A percentile compares a stretch with the other conserved stretches of the same genome.
Conservation (phyloP, 2,888 invertebrate species). For the Harpalus rufipes region DNA sequence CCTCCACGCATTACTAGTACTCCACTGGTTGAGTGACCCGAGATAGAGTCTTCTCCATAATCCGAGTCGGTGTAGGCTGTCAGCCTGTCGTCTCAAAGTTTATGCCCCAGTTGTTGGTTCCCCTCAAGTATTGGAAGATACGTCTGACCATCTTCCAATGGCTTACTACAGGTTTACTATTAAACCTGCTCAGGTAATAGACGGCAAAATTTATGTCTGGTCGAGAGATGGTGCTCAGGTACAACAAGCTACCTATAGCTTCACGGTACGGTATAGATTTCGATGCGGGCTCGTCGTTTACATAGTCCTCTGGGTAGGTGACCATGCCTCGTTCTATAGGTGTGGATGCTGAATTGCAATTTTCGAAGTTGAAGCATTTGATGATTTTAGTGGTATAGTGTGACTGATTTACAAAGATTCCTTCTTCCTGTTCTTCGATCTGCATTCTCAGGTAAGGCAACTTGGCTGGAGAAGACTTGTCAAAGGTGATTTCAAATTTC, state of each 20-base stretch:
- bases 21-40: conserved; percentile 71
- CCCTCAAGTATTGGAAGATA: conserved; percentile 70
- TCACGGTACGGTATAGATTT: conserved; percentile 62
- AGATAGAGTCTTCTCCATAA: conserved; percentile 68
- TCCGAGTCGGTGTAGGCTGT: conserved; percentile 68
- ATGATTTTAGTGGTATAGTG: conserved; percentile 69
- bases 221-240: too few species aligned
- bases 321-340: conserved; percentile 71
- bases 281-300: conserved; percentile 68
- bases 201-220: too few species aligned
- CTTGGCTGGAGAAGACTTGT: conserved; percentile 43
- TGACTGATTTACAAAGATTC: conserved; percentile 69
- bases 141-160: too few species aligned
- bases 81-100: conserved; percentile 68
- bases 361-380: not conserved
- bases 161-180: too few species aligned
- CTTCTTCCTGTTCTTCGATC: conserved; percentile 65
- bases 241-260: conserved; percentile 66
- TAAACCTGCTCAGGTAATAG: too few species aligned
- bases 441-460: conserved; percentile 69
- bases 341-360: too few species aligned
- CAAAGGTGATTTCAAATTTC: conserved; percentile 68
- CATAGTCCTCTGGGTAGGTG: conserved; percentile 68
- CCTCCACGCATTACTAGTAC: conserved; percentile 70
- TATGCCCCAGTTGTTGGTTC: conserved; percentile 70